phyloP scores from a whole-genome alignment of 2,113 vertebrate genomes.

The Jaculus jaculus region DNA sequence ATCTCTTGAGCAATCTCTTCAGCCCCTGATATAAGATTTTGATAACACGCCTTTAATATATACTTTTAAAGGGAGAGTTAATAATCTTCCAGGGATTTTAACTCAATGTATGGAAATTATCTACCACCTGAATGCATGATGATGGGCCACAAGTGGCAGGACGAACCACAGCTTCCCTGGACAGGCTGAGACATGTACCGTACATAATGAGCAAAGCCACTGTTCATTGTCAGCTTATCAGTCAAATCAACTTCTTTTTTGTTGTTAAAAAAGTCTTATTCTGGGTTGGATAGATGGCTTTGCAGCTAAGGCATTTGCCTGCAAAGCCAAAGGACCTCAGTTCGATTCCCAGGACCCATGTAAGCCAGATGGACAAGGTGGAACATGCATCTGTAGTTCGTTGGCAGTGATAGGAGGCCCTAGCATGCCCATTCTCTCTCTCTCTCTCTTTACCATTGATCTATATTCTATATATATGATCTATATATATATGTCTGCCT shows the following conservation, averaged over 20 bases:
- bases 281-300: too few relatives aligned
- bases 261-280: too few relatives aligned
- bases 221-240: constrained; percentile 50
- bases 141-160: not conserved
- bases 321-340: too few relatives aligned
- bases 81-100: constrained; percentile 8
- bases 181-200: not conserved
- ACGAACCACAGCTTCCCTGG: not conserved
- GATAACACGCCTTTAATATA: not conserved
- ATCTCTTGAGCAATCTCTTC: too few relatives aligned
- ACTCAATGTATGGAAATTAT: constrained; percentile 13
- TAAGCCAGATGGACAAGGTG: too few relatives aligned
- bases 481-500: not conserved
- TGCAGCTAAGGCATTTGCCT: too few relatives aligned
- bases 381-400: too few relatives aligned
- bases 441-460: not conserved
- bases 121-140: not conserved
- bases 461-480: too few relatives aligned
- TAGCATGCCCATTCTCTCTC: too few relatives aligned
- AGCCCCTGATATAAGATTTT: not conserved
- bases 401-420: too few relatives aligned
- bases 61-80: not conserved
- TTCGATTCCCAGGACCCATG: too few relatives aligned
- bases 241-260: constrained; percentile 45
- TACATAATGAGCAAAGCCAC: constrained; percentile 37